phyloP scores from a whole-genome alignment of 2,888 invertebrate species.

The Osmoderma eremita region DNA sequence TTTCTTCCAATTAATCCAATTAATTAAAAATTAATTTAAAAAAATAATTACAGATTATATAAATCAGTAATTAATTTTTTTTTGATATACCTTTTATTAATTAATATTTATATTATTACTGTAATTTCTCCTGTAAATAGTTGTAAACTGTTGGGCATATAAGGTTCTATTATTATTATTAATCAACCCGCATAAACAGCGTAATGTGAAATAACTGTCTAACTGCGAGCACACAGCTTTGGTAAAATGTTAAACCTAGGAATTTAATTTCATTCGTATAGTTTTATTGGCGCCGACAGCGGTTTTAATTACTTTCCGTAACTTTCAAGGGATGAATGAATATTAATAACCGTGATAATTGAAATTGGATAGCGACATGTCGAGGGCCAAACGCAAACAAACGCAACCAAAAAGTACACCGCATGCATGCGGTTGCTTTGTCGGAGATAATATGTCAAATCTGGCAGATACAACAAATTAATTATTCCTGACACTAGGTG shows the following conservation, averaged over 20 bases:
- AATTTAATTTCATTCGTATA: slow-evolving; percentile 4
- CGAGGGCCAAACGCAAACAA: slow-evolving; percentile 11
- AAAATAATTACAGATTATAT: no score
- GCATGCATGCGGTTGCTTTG: slow-evolving; percentile 4
- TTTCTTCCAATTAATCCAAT: no score
- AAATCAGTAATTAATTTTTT: no score
- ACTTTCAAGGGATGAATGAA: slow-evolving; percentile 8
- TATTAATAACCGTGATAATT: slow-evolving; percentile 29
- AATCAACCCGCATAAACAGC: no score
- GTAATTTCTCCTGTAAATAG: no score
- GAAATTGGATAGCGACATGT: slow-evolving; percentile 19
- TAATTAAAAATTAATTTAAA: no score
- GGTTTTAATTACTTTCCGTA: slow-evolving; percentile 23
- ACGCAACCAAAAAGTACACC: slow-evolving; percentile 16
- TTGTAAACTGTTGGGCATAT: no score
- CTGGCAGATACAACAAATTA: slow-evolving; percentile 2
- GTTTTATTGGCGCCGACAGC: slow-evolving; percentile 10
- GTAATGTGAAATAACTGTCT: no score
- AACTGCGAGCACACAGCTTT: no score
- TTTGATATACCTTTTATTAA: no score
- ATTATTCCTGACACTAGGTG: not conserved
- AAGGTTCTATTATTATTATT: no score
- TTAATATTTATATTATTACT: no score
- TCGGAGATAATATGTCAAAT: slow-evolving; percentile 21
- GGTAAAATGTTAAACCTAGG: not conserved